Evolutionary conservation across 2,888 invertebrate species (phyloP).

Genomic region (Tinea semifulvella): DNA sequence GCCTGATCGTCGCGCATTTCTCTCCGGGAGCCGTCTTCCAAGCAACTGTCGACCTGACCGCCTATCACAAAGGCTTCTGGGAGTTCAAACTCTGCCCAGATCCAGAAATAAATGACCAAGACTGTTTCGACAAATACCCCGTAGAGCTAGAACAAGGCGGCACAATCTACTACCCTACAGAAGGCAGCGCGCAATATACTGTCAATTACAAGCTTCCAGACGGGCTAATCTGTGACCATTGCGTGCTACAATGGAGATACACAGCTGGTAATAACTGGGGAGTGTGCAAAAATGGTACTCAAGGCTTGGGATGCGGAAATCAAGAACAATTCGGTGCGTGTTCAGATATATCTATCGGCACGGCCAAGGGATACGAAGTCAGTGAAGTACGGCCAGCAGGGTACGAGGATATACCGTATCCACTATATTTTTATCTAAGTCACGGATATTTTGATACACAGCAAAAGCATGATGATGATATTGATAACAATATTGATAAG

Average conservation of each 20-base stretch:
- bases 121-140: constrained; percentile 76
- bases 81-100: constrained; percentile 83
- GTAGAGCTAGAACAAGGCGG: constrained; percentile 65
- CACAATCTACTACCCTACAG: constrained; percentile 73
- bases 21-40: constrained; percentile 70
- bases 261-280: constrained; percentile 88
- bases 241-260: constrained; percentile 88
- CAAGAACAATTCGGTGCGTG: constrained; percentile 88
- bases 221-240: constrained; percentile 76
- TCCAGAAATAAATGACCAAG: constrained; percentile 71
- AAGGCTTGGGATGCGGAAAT: constrained; percentile 83
- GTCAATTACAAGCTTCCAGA: constrained; percentile 68
- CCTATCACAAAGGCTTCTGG: constrained; percentile 85
- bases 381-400: constrained; percentile 26
- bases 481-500: constrained; percentile 4
- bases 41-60: constrained; percentile 79
- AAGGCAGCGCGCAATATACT: constrained; percentile 74
- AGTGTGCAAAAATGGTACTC: constrained; percentile 71
- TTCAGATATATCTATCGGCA: constrained; percentile 77
- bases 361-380: constrained; percentile 37
- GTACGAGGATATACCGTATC: constrained; percentile 26
- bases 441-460: constrained; percentile 27
- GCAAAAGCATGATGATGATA: constrained; percentile 20
- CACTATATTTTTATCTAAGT: constrained; percentile 25
- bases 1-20: constrained; percentile 77